Evolutionary conservation across 2,888 invertebrate species (phyloP).

Genomic region (Lissocephala sabroskyi): DNA sequence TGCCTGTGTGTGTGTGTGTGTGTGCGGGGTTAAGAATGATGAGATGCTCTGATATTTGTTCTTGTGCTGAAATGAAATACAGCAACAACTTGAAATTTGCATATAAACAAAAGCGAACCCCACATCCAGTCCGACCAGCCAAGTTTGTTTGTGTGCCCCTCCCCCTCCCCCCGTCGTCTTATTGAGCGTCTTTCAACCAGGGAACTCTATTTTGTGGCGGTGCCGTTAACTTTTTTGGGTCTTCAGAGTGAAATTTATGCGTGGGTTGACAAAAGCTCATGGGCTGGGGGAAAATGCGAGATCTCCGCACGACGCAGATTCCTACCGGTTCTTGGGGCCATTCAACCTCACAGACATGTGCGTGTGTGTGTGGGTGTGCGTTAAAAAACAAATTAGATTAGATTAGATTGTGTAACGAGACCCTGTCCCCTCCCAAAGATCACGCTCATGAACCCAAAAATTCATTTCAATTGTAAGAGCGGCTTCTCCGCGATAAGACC

Average conservation of each 20-base stretch:
- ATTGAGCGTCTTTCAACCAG: background rate
- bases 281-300: no score
- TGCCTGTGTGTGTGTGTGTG: conserved; percentile 7
- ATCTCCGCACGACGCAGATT: conserved; percentile 18
- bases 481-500: conserved; percentile 48
- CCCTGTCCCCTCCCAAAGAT: no score
- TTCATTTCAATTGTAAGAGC: conserved; percentile 46
- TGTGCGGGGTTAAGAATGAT: conserved; percentile 2
- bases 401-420: conserved; percentile 50
- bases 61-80: conserved; percentile 43
- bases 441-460: background rate
- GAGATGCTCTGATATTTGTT: background rate
- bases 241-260: conserved; percentile 56
- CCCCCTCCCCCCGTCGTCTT: background rate
- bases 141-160: background rate
- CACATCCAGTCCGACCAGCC: conserved; percentile 18
- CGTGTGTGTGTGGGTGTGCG: background rate
- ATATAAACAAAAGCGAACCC: conserved; percentile 50
- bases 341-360: conserved; percentile 27
- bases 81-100: conserved; percentile 44
- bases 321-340: conserved; percentile 48
- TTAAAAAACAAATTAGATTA: conserved; percentile 32
- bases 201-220: background rate
- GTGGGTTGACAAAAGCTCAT: conserved; percentile 57
- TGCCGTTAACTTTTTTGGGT: background rate